Conservation (phyloP, 2,797 vertebrate genomes). For the Lithobates pipiens region DNA sequence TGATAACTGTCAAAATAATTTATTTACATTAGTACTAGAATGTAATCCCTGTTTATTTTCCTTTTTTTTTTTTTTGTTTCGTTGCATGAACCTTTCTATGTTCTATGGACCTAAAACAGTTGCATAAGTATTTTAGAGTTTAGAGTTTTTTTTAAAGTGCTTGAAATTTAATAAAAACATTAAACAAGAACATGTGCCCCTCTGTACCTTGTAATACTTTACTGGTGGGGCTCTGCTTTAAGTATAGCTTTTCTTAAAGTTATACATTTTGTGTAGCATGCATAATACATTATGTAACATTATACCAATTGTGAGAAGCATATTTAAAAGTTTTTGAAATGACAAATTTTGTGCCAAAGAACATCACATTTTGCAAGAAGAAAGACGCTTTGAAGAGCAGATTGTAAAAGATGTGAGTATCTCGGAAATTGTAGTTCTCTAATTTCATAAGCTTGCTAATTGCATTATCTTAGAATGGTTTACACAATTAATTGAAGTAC, state of each 20-base stretch:
- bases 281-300: background rate
- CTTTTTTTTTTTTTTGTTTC: no score
- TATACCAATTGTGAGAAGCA: background rate
- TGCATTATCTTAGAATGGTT: constrained; percentile 27
- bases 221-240: no score
- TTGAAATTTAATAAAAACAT: no score
- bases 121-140: no score
- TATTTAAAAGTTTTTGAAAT: background rate
- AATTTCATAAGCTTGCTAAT: constrained; percentile 41
- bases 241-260: background rate
- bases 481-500: constrained; percentile 33
- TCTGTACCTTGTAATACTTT: no score
- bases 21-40: no score
- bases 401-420: background rate
- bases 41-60: no score
- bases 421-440: constrained; percentile 3
- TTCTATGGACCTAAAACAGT: no score
- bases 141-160: no score
- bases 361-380: constrained; percentile 6
- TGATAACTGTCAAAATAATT: no score
- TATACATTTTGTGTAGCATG: background rate
- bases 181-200: no score
- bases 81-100: no score
- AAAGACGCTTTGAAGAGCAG: background rate
- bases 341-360: background rate